These are phyloP conservation scores for Nematostella vectensis DNA, from an alignment of 92 coral and sea anemone genomes.

Conservation along the genomic window DNA sequence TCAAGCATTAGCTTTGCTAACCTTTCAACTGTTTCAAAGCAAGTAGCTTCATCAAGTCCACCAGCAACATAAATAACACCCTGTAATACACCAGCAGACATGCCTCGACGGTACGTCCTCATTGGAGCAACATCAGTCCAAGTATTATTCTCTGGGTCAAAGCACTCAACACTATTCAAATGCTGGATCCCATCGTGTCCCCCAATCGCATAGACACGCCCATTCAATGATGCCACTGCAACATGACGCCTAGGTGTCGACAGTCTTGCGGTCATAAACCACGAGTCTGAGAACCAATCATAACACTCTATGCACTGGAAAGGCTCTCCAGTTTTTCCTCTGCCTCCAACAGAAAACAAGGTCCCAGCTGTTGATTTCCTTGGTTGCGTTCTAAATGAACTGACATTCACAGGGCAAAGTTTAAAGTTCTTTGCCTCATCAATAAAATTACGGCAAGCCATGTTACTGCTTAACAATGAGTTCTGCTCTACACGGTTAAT, in stretches of 20 bases:
- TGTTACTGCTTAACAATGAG: slow-evolving; percentile 35
- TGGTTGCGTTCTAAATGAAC: slow-evolving; percentile 69
- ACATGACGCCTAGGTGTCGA: slow-evolving; percentile 91
- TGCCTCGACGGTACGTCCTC: slow-evolving; percentile 84
- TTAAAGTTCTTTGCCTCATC: slow-evolving; percentile 96
- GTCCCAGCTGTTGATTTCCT: slow-evolving; percentile 75
- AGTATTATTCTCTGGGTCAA: slow-evolving; percentile 66
- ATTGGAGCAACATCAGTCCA: slow-evolving; percentile 76
- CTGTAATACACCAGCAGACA: slow-evolving; percentile 91
- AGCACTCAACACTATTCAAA: slow-evolving; percentile 85
- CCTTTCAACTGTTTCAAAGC: slow-evolving; percentile 96
- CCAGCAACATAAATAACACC: slow-evolving; percentile 94
- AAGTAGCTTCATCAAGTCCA: slow-evolving; percentile 91
- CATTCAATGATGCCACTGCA: slow-evolving; percentile 74
- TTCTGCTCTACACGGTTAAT: slow-evolving; percentile 64
- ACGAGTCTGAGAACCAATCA: slow-evolving; percentile 81
- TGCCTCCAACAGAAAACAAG: slow-evolving; percentile 91
- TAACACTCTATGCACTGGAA: slow-evolving; percentile 85
- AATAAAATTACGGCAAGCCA: slow-evolving; percentile 69
- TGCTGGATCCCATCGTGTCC: slow-evolving; percentile 95
- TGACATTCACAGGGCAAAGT: slow-evolving; percentile 56
- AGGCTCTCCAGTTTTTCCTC: slow-evolving; percentile 97
- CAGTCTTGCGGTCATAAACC: slow-evolving; percentile 78
- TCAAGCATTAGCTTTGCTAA: too few relatives aligned
- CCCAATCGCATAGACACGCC: slow-evolving; percentile 90